Conservation (phyloP, 2,113 vertebrate genomes). For the Apaloderma vittatum region DNA sequence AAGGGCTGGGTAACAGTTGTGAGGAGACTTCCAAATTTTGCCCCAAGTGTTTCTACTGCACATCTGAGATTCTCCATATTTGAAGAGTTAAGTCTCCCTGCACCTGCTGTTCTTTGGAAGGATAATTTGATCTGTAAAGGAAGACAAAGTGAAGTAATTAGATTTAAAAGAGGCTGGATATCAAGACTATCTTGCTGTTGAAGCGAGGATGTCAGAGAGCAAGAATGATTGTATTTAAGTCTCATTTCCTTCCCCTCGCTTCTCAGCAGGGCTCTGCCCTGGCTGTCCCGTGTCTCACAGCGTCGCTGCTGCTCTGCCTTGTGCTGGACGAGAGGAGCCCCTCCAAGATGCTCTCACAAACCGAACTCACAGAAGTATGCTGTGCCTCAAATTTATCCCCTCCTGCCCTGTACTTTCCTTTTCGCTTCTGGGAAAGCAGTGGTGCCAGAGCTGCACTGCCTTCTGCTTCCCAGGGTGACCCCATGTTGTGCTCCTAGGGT, state of each 20-base stretch:
- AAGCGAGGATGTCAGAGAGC: not conserved
- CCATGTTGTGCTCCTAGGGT: not conserved
- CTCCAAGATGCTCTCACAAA: not conserved
- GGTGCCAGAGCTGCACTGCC: not conserved
- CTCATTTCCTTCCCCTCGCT: not conserved
- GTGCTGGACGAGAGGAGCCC: not conserved
- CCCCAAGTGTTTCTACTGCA: not conserved
- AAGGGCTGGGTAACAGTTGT: not conserved
- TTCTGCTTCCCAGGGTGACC: not conserved
- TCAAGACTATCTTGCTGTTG: not conserved
- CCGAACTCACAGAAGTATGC: not conserved
- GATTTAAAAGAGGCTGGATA: not conserved
- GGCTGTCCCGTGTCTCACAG: not conserved
- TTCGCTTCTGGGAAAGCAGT: not conserved
- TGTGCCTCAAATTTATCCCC: not conserved
- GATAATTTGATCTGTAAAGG: not conserved
- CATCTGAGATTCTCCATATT: not conserved
- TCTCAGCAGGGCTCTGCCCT: not conserved
- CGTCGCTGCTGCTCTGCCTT: not conserved
- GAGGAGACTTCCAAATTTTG: not conserved
- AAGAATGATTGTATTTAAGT: not conserved
- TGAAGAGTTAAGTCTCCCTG: not conserved
- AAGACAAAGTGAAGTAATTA: not conserved
- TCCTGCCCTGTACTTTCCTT: not conserved
- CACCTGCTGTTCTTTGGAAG: not conserved